phyloP scores from a whole-genome alignment of 2,888 invertebrate genomes.

The Odontocolon sp. region DNA sequence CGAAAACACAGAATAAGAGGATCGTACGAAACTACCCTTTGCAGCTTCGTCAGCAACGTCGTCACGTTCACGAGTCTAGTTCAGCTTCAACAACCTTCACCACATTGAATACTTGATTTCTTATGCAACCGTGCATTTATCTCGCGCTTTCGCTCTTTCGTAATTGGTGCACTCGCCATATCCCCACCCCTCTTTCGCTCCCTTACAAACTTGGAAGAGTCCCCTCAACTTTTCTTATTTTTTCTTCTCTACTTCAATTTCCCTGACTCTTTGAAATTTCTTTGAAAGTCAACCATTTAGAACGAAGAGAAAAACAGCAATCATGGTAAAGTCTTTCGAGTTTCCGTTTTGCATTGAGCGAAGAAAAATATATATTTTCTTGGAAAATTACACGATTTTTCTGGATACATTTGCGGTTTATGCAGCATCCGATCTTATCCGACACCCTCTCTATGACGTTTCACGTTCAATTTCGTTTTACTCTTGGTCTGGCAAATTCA shows the following conservation, averaged over 20 bases:
- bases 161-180: constrained; percentile 45
- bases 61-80: constrained; percentile 35
- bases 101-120: constrained; percentile 52
- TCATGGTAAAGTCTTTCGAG: neutral
- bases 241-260: constrained; percentile 21
- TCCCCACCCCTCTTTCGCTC: constrained; percentile 1
- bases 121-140: constrained; percentile 9
- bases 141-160: constrained; percentile 19
- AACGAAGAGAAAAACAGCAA: constrained; percentile 1
- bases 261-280: constrained; percentile 38
- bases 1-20: constrained; percentile 18
- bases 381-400: neutral
- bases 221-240: constrained; percentile 17
- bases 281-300: constrained; percentile 13
- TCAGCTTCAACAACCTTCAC: constrained; percentile 24
- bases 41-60: constrained; percentile 48
- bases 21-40: constrained; percentile 29
- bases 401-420: neutral
- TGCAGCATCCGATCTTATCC: neutral
- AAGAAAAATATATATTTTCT: constrained; percentile 26
- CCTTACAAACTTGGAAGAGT: constrained; percentile 28
- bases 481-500: constrained; percentile 11
- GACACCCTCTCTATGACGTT: neutral
- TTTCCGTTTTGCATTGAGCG: neutral
- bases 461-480: constrained; percentile 21